These are phyloP conservation scores for Cygnus buccinator DNA, from an alignment of 2,113 vertebrate genomes.

Conservation along the genomic window DNA sequence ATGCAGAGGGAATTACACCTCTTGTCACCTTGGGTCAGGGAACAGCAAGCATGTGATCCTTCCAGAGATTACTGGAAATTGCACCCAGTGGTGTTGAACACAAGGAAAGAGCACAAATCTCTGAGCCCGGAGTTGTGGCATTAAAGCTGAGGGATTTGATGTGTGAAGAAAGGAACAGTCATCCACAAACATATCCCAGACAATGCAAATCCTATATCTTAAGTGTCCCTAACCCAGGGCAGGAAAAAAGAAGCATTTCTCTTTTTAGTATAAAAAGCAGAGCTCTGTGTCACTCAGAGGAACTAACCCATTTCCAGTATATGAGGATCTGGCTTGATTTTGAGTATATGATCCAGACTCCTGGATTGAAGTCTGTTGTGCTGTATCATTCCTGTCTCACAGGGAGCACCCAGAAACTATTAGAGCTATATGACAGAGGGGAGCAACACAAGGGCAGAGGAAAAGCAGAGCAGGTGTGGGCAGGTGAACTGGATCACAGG, in stretches of 20 bases:
- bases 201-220: neutral
- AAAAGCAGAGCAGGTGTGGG: neutral
- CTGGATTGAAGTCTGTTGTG: neutral
- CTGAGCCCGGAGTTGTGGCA: neutral
- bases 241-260: neutral
- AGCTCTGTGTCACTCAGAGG: neutral
- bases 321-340: neutral
- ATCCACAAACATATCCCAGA: neutral
- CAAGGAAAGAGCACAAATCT: neutral
- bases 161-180: neutral
- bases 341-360: neutral
- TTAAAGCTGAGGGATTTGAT: constrained; percentile 1
- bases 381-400: neutral
- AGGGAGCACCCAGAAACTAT: neutral
- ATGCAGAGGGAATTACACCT: neutral
- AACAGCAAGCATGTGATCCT: neutral
- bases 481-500: neutral
- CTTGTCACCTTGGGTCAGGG: neutral
- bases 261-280: neutral
- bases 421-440: neutral
- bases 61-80: constrained; percentile 5
- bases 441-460: neutral
- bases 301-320: neutral
- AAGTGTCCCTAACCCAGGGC: neutral
- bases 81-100: neutral